A percentile compares a stretch with the other conserved stretches of the same genome.
phyloP scores from a whole-genome alignment of 64 coral and sea anemone species.

The Astreopora myriophthalma region DNA sequence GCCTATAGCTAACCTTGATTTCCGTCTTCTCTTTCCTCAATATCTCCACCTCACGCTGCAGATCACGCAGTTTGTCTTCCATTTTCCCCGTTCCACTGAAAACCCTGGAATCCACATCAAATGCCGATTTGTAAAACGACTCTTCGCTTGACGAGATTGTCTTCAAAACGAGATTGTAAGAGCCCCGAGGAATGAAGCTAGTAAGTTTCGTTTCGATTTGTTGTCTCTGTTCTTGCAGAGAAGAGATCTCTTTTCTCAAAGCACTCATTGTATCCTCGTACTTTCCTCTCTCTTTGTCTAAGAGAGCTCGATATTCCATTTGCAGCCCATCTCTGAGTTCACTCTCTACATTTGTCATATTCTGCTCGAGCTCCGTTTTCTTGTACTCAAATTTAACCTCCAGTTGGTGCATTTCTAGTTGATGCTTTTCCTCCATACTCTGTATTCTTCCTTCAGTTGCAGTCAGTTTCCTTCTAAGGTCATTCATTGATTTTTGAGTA shows the following conservation, averaged over 20 bases:
- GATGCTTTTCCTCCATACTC: constrained; percentile 42
- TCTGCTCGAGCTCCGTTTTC: constrained; percentile 3
- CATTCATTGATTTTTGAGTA: background rate
- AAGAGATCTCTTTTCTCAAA: constrained; percentile 60
- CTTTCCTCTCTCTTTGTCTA: constrained; percentile 56
- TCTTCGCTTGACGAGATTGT: background rate
- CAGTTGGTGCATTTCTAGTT: background rate
- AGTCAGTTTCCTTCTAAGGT: constrained; percentile 10
- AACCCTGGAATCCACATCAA: background rate
- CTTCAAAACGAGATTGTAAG: background rate
- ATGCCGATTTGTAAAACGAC: background rate
- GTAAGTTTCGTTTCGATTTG: constrained; percentile 59
- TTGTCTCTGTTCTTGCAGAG: constrained; percentile 62
- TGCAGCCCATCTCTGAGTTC: constrained; percentile 1
- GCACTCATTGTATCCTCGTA: constrained; percentile 58
- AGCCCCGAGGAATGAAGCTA: background rate
- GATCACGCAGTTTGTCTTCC: constrained; percentile 21
- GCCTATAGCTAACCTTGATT: constrained; percentile 44
- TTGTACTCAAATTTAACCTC: constrained; percentile 39
- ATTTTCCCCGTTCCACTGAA: background rate
- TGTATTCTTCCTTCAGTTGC: constrained; percentile 14
- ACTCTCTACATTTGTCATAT: constrained; percentile 8
- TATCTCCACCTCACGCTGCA: constrained; percentile 28
- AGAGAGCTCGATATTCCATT: constrained; percentile 7
- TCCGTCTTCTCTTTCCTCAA: constrained; percentile 64